Base-by-base conservation (phyloP, 2,888 invertebrate species). In the Drosophila mulleri region DNA sequence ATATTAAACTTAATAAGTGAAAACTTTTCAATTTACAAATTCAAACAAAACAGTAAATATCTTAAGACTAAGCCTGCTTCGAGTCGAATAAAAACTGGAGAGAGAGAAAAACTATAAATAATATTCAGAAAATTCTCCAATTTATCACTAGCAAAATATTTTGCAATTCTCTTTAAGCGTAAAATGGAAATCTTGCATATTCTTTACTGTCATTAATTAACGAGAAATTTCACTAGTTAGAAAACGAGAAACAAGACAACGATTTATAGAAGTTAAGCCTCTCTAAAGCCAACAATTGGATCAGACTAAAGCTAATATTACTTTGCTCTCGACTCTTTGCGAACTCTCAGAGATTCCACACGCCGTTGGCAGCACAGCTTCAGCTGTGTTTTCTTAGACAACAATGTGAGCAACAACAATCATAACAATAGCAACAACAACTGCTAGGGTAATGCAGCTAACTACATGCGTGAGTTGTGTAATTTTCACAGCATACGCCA, bases 401-500 rank as follows among this genome's bases (percentile, higher is more conserved):
- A 72, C 35, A 65, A 39, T 32, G 66, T 48, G 14, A 39, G 4
- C 39, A n/a, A 39, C 57, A 52, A 72, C 35, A 41, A 20, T 14
- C 44, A 4, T 42, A 42, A 18, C 18, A 56, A 54, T 18, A 42
- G n/a, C n/a, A 56, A n/a, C 54, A 41, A 29, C n/a, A 54, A 59
- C 62, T 63, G 26, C 23, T 11, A 7, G 29, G 18, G 14, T 35
- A 58, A 74, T 42, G 41, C 48, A 62, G 37, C 23, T 42, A 63
- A 59, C 48, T 59, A 59, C 75, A 70, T 52, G 61, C 26, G 47
- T 48, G 37, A 56, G 61, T 52, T 65, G 56, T 75, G 75, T 70
- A 78, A 78, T 78, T 78, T 78, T 53, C 84, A 71, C 41, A 48
- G 70, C 62, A 70, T 56, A 70, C 75, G 62, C 62, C 11, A 42